A percentile compares a stretch with the other conserved stretches of the same genome.
Conservation (phyloP, 2,113 vertebrate species). For the Passer montanus region DNA sequence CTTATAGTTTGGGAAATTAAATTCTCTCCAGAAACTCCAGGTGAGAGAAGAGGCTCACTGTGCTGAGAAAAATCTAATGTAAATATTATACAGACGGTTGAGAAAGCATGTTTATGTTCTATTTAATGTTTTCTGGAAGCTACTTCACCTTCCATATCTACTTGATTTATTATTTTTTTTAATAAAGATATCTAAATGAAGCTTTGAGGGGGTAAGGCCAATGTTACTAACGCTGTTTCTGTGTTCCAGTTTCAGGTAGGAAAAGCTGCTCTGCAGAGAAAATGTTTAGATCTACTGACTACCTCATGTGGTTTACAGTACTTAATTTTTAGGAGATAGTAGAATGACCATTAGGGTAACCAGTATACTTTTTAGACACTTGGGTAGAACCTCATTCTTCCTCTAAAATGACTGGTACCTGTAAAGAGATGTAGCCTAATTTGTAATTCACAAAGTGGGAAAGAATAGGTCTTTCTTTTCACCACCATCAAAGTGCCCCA, state of each 20-base stretch:
- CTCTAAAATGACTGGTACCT: neutral
- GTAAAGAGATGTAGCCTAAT: neutral
- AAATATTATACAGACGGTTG: neutral
- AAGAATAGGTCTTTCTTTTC: neutral
- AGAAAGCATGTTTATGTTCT: neutral
- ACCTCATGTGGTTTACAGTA: neutral
- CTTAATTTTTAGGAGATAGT: neutral
- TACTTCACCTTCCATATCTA: neutral
- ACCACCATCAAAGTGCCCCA: neutral
- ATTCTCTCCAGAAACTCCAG: neutral
- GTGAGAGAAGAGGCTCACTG: neutral
- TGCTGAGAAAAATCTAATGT: neutral
- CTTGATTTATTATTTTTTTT: accelerated
- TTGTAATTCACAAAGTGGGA: neutral
- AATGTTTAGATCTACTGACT: neutral
- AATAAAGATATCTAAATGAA: neutral
- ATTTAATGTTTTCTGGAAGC: neutral
- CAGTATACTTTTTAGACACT: neutral
- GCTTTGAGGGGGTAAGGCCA: neutral
- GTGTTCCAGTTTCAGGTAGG: neutral
- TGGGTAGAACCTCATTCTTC: neutral
- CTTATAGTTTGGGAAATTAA: neutral
- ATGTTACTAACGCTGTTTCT: neutral
- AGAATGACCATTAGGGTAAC: neutral
- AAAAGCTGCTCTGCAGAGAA: neutral